phyloP scores from a whole-genome alignment of 2,797 vertebrate species.

The Phrynocephalus vlangalii region DNA sequence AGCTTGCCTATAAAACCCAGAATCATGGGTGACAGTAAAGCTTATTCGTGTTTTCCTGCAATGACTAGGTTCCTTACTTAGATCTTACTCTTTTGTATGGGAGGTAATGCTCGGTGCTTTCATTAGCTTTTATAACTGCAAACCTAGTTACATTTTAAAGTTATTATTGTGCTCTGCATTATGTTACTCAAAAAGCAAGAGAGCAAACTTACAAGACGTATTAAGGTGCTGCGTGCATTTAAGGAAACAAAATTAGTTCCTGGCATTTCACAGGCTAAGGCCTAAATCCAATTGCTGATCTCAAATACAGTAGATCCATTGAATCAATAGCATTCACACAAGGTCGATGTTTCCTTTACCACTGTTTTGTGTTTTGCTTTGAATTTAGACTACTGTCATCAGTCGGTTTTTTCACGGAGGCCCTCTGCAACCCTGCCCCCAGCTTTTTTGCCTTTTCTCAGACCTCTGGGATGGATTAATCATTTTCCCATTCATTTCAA shows the following conservation, averaged over 20 bases:
- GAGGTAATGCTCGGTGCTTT: background rate
- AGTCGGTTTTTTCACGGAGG: too few species aligned
- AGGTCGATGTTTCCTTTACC: too few species aligned
- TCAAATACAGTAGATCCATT: too few species aligned
- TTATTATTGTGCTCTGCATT: background rate
- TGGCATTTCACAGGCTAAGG: background rate
- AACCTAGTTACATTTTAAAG: background rate
- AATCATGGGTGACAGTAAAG: background rate
- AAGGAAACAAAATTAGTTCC: background rate
- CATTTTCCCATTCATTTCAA: too few species aligned
- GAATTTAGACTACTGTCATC: too few species aligned
- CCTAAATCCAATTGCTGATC: too few species aligned
- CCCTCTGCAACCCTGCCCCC: too few species aligned
- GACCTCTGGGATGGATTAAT: too few species aligned
- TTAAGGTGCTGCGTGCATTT: background rate
- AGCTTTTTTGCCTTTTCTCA: too few species aligned
- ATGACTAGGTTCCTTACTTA: background rate
- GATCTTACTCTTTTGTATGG: background rate
- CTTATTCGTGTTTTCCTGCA: background rate
- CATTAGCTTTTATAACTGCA: background rate
- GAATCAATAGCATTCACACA: too few species aligned
- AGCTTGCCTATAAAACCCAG: background rate
- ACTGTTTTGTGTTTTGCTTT: too few species aligned
- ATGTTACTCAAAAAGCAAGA: background rate
- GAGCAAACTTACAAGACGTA: background rate